phyloP scores from a whole-genome alignment of 64 coral and sea anemone genomes.

The Stylophora pistillata region DNA sequence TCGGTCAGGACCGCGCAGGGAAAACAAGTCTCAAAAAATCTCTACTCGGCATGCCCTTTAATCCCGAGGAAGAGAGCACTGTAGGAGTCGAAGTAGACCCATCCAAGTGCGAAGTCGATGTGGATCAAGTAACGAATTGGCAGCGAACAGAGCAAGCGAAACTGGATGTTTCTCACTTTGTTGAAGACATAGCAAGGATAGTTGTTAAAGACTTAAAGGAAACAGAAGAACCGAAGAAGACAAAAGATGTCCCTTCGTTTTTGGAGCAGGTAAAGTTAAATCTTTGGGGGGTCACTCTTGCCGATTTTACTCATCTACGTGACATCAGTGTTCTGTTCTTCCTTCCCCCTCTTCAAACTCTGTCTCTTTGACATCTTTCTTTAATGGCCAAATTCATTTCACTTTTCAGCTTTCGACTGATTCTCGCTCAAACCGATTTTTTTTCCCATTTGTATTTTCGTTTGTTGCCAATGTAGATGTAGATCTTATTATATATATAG shows the following conservation, averaged over 20 bases:
- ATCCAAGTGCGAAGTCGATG: slow-evolving; percentile 37
- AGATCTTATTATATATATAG: not conserved
- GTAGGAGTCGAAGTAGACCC: slow-evolving; percentile 53
- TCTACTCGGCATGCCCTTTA: slow-evolving; percentile 51
- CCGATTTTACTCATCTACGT: too few species aligned
- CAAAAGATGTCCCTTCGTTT: not conserved
- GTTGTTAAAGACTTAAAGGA: slow-evolving; percentile 11
- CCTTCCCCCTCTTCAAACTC: too few species aligned
- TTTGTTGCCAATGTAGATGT: not conserved
- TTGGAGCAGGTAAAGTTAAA: not conserved
- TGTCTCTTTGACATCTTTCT: too few species aligned
- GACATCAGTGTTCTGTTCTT: too few species aligned
- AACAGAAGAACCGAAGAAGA: not conserved
- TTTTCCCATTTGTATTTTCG: too few species aligned
- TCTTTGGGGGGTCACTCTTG: not conserved
- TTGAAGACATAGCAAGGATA: slow-evolving; percentile 23
- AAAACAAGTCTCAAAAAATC: slow-evolving; percentile 74
- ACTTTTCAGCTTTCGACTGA: too few species aligned
- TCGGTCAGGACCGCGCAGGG: slow-evolving; percentile 58
- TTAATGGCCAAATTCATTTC: too few species aligned
- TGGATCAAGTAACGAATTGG: slow-evolving; percentile 50
- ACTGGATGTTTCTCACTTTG: slow-evolving; percentile 17
- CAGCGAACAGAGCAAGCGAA: not conserved
- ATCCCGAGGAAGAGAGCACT: slow-evolving; percentile 48
- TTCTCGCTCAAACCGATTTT: too few species aligned